A percentile compares a stretch with the other conserved stretches of the same genome.
Evolutionary conservation across 2,888 invertebrate genomes (phyloP).

Genomic region (Molanna angustata): DNA sequence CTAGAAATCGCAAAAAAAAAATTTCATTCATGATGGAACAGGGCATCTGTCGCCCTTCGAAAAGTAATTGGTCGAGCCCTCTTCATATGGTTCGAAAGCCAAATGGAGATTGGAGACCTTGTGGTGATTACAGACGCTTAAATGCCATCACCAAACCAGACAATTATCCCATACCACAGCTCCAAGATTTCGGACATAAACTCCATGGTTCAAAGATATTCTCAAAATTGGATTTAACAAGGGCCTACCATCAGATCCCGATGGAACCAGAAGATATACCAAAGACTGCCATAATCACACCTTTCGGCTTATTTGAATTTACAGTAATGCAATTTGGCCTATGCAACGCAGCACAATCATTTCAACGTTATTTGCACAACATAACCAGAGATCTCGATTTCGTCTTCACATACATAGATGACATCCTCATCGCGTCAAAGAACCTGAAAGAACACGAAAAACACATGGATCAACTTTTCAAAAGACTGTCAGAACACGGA

Average conservation of each 20-base stretch:
- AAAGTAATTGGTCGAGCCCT: constrained; percentile 38
- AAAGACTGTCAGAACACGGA: constrained; percentile 33
- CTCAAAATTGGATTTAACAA: constrained; percentile 35
- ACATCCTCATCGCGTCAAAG: constrained; percentile 35
- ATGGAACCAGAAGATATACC: constrained; percentile 33
- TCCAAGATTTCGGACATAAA: constrained; percentile 35
- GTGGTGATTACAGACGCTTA: constrained; percentile 39
- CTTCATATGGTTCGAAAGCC: constrained; percentile 35
- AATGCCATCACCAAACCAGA: constrained; percentile 38
- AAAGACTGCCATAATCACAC: constrained; percentile 38
- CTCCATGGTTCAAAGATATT: constrained; percentile 34
- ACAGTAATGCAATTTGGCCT: constrained; percentile 15
- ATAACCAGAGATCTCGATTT: constrained; percentile 21
- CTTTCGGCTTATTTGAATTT: constrained; percentile 34
- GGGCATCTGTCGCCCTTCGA: constrained; percentile 38
- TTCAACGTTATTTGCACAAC: constrained; percentile 31
- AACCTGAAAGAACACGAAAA: constrained; percentile 30
- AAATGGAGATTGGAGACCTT: constrained; percentile 23
- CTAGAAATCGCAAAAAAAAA: constrained; percentile 22
- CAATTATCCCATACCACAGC: constrained; percentile 37
- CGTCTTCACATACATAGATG: constrained; percentile 35
- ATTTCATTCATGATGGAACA: constrained; percentile 34
- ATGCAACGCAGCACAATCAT: constrained; percentile 24
- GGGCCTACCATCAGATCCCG: constrained; percentile 36
- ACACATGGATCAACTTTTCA: constrained; percentile 33